Evolutionary conservation across 2,888 invertebrate genomes (phyloP).

Genomic region (Trileptium ribeirensis): DNA sequence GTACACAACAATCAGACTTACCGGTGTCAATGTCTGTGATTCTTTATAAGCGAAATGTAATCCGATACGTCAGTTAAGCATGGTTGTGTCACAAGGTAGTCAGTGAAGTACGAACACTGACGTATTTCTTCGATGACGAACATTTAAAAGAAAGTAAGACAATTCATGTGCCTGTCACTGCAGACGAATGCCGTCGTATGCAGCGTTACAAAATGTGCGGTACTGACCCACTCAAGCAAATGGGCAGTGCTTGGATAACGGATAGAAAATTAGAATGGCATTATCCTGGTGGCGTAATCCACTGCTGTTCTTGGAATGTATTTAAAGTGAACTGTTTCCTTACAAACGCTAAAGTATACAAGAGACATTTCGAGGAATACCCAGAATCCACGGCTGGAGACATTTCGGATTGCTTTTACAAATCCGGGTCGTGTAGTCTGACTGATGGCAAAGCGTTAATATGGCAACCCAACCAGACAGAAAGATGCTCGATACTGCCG

Average conservation of each 20-base stretch:
- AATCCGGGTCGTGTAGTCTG: background rate
- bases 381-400: background rate
- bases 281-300: conserved; percentile 1
- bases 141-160: background rate
- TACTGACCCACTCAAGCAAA: background rate
- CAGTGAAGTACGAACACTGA: too few relatives aligned
- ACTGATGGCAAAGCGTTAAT: background rate
- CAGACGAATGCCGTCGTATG: conserved; percentile 1
- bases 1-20: too few relatives aligned
- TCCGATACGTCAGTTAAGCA: background rate
- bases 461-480: background rate
- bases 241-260: background rate
- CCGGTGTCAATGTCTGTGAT: too few relatives aligned
- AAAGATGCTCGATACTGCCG: background rate
- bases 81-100: background rate
- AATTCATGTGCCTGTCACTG: background rate
- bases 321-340: conserved; percentile 4
- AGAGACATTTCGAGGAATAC: background rate
- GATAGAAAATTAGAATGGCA: background rate
- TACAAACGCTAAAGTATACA: background rate
- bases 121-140: background rate
- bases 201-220: background rate
- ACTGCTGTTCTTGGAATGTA: conserved; percentile 9
- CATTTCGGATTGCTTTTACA: background rate
- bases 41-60: background rate